phyloP scores from a whole-genome alignment of 2,888 invertebrate genomes.

The Salticus scenicus region DNA sequence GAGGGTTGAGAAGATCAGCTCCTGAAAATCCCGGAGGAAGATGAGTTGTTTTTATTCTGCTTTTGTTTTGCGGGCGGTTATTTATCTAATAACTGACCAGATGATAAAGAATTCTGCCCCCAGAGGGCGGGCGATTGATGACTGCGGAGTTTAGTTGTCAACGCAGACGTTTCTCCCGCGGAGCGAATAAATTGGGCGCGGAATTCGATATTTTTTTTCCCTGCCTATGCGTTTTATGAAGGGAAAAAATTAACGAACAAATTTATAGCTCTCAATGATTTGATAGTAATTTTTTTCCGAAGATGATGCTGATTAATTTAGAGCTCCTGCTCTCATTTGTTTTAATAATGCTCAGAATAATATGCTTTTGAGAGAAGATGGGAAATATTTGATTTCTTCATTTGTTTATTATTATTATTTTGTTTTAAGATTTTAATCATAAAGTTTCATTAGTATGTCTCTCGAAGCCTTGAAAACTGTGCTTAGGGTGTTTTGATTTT shows the following conservation, averaged over 20 bases:
- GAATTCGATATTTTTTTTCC: constrained; percentile 9
- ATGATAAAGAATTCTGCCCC: constrained; percentile 22
- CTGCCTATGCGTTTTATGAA: background rate
- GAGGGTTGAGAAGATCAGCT: constrained; percentile 48
- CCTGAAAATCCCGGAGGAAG: constrained; percentile 41
- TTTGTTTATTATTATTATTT: background rate
- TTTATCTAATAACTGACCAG: constrained; percentile 28
- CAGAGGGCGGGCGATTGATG: constrained; percentile 24
- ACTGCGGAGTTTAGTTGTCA: constrained; percentile 14
- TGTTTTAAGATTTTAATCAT: background rate
- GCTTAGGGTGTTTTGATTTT: background rate
- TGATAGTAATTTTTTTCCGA: constrained; percentile 16
- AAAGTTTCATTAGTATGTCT: background rate
- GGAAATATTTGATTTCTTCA: constrained; percentile 9
- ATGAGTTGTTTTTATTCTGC: constrained; percentile 32
- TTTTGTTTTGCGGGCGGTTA: constrained; percentile 15
- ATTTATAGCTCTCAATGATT: constrained; percentile 5
- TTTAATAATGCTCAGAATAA: background rate
- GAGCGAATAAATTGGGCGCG: constrained; percentile 15
- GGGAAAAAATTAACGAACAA: background rate
- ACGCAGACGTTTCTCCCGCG: constrained; percentile 7
- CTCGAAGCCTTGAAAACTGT: background rate
- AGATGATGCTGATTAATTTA: constrained; percentile 17
- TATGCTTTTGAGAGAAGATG: background rate
- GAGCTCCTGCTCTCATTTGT: constrained; percentile 7